phyloP scores from a whole-genome alignment of 2,113 vertebrate genomes.

The Thryonomys swinderianus region DNA sequence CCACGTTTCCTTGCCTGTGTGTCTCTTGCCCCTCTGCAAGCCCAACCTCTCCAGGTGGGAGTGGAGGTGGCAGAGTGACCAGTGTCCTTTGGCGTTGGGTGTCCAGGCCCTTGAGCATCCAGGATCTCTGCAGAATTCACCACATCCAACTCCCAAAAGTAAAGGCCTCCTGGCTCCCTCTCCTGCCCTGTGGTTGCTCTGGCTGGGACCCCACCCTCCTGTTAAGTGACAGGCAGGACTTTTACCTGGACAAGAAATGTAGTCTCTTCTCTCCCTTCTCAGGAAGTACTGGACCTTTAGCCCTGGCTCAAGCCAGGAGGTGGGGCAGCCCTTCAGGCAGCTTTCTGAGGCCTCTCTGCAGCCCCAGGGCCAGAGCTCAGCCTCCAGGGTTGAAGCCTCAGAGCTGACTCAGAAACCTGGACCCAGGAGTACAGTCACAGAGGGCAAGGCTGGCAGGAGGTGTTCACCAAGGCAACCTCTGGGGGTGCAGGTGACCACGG shows the following conservation, averaged over 20 bases:
- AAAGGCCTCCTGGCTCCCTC: background rate
- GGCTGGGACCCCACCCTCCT: background rate
- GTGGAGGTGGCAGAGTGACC: rapidly evolving
- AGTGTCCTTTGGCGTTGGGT: too few relatives aligned
- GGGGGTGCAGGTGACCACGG: background rate
- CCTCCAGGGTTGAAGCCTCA: too few relatives aligned
- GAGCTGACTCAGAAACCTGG: rapidly evolving
- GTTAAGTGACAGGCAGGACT: background rate
- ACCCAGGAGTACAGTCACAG: background rate
- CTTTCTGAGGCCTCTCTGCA: background rate
- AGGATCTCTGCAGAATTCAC: background rate
- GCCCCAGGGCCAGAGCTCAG: background rate
- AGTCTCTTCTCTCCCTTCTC: background rate
- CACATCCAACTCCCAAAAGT: background rate
- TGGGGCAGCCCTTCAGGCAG: background rate
- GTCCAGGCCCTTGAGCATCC: background rate
- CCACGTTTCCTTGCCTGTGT: rapidly evolving
- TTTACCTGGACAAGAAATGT: too few relatives aligned
- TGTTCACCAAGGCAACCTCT: rapidly evolving
- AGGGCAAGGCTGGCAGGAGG: rapidly evolving
- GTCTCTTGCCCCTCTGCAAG: background rate
- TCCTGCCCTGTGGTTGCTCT: background rate
- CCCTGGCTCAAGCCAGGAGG: background rate
- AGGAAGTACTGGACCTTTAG: background rate
- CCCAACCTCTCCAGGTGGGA: background rate